phyloP scores from a whole-genome alignment of 2,888 invertebrate species.

The Smittia sp. region DNA sequence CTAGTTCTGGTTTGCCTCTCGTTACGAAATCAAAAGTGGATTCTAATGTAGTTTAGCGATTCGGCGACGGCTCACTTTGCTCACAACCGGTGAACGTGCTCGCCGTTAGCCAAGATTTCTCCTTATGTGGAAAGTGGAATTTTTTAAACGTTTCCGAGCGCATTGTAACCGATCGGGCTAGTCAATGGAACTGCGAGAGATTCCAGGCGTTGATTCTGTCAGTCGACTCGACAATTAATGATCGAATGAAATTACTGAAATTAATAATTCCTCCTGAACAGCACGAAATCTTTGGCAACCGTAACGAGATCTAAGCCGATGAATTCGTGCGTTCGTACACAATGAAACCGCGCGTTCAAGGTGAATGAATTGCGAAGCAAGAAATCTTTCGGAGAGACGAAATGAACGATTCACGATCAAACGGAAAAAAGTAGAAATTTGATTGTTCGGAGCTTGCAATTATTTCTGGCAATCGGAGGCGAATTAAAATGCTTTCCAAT shows the following conservation, averaged over 20 bases:
- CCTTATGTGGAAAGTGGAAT: too few relatives aligned
- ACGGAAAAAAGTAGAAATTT: conserved; percentile 16
- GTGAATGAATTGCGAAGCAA: not conserved
- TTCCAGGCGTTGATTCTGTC: too few relatives aligned
- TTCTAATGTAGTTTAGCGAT: not conserved
- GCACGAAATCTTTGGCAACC: not conserved
- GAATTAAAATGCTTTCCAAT: not conserved
- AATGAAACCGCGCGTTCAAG: not conserved
- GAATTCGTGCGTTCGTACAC: not conserved
- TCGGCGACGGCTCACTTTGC: too few relatives aligned
- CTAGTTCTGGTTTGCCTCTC: not conserved
- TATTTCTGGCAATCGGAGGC: not conserved
- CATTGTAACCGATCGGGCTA: too few relatives aligned
- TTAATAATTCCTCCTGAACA: not conserved
- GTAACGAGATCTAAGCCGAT: not conserved
- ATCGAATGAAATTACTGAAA: too few relatives aligned
- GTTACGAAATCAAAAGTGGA: not conserved
- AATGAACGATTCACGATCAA: not conserved
- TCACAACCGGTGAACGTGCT: too few relatives aligned
- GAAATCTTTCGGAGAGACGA: not conserved
- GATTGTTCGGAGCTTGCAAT: not conserved
- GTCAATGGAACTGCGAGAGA: too few relatives aligned
- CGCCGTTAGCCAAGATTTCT: too few relatives aligned
- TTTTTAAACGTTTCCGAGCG: too few relatives aligned
- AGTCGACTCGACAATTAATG: too few relatives aligned